Evolutionary conservation across 2,888 invertebrate genomes (phyloP), one percentile per base, ranked within the genome.

Genomic region (Clepsis dumicolana): DNA sequence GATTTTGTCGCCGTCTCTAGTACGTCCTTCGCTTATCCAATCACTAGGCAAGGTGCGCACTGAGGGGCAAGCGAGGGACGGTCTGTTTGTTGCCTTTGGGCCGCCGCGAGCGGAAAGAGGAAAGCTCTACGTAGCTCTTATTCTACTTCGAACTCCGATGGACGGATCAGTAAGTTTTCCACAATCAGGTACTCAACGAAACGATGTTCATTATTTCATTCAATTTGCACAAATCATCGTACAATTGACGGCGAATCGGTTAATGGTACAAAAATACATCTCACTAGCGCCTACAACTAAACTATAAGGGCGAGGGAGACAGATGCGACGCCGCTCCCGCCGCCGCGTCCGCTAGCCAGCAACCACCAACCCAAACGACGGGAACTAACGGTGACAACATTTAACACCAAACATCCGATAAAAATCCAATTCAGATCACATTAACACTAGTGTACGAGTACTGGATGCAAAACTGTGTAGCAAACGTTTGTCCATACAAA

Each of bases 391-490:
- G 81, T 35, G 67, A 71, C 77, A 84, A 85, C 87, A 84, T 54
- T 82, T 79, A 85, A 86, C 85, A 80, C 80, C 78, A 80, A 90
- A 91, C 88, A 85, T 86, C 77, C 77, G 84, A 86, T 88, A 90
- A 85, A 87, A 85, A 84, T 80, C 81, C 53, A 64, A 59, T 53
- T 72, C 59, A 63, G 68, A 67, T 61, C 65, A 70, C 80, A 32
- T 62, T 56, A 38, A 82, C 83, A 80, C 81, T 86, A 87, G 86
- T 79, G 74, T 79, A 74, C 81, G 73, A 85, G 80, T n/a, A 85
- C 84, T 88, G 91, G 90, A 90, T n/a, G n/a, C n/a, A 91, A 91
- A 89, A 86, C 83, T 85, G 86, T 90, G 85, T 89, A 92, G 91
- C 92, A 91, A 91, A 90, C 77, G 71, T 74, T 75, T 72, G 54